A percentile compares a stretch with the other conserved stretches of the same genome.
These are phyloP conservation scores for Seriola quinqueradiata DNA, from an alignment of 2,113 vertebrate genomes.

Conservation along the genomic window DNA sequence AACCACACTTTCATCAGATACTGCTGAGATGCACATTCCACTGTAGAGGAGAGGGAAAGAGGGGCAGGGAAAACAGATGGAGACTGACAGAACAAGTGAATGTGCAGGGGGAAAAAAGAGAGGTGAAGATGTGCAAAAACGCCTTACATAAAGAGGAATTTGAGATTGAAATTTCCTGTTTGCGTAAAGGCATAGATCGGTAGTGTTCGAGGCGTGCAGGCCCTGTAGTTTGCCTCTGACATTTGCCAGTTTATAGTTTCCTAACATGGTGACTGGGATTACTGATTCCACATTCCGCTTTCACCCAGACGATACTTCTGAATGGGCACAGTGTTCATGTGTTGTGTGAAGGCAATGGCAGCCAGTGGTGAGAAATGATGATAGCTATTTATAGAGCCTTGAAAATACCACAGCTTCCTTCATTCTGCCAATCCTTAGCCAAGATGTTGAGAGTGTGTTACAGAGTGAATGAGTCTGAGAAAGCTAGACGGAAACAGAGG, in stretches of 20 bases:
- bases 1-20: slow-evolving; percentile 64
- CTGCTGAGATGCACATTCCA: slow-evolving; percentile 78
- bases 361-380: slow-evolving; percentile 63
- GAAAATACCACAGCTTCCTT: slow-evolving; percentile 72
- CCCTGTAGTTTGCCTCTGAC: slow-evolving; percentile 24
- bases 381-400: slow-evolving; percentile 70
- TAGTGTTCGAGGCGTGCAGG: slow-evolving; percentile 31
- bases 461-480: slow-evolving; percentile 24
- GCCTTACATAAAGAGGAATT: slow-evolving; percentile 13
- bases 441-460: slow-evolving; percentile 35
- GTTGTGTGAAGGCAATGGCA: slow-evolving; percentile 42
- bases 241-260: slow-evolving; percentile 44
- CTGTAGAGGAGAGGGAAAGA: slow-evolving; percentile 28
- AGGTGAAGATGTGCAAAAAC: slow-evolving; percentile 17
- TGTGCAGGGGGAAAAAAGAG: background rate
- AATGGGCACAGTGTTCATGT: slow-evolving; percentile 67
- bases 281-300: slow-evolving; percentile 55
- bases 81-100: slow-evolving; percentile 63
- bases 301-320: slow-evolving; percentile 39
- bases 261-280: slow-evolving; percentile 40
- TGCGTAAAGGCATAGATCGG: slow-evolving; percentile 40
- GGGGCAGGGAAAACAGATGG: slow-evolving; percentile 40
- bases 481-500: background rate
- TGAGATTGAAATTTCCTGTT: slow-evolving; percentile 67
- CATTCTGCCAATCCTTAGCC: slow-evolving; percentile 38